phyloP scores from a whole-genome alignment of 2,797 vertebrate species.

The Gambusia yucatana region DNA sequence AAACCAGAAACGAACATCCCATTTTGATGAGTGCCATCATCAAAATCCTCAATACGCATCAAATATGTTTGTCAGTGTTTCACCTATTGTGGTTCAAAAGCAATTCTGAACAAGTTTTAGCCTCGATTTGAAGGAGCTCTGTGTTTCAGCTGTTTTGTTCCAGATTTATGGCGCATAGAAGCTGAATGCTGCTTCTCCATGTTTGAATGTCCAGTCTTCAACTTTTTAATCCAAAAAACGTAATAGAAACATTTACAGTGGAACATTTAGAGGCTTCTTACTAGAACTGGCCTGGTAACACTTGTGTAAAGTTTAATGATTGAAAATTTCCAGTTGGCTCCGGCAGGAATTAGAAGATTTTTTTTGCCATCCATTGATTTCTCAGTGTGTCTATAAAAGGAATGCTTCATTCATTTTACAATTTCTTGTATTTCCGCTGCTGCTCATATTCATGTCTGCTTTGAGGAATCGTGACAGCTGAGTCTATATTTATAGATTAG shows the following conservation, averaged over 20 bases:
- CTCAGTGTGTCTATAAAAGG: neutral
- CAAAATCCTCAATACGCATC: no score
- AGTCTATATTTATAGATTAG: constrained; percentile 1
- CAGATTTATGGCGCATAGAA: no score
- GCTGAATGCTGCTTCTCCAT: no score
- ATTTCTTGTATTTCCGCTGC: neutral
- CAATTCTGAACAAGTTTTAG: no score
- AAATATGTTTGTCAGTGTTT: no score
- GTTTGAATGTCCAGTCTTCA: no score
- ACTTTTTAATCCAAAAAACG: no score
- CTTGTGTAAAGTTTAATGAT: neutral
- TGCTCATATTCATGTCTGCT: neutral
- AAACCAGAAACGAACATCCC: no score
- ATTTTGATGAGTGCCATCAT: no score
- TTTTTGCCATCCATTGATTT: neutral
- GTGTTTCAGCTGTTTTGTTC: no score
- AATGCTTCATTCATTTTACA: neutral
- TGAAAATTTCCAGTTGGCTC: neutral
- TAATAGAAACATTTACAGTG: neutral
- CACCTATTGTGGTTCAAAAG: no score
- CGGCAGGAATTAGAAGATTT: neutral
- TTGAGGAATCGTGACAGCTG: neutral
- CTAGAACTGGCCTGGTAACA: neutral
- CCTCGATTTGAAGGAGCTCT: no score
- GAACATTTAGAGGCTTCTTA: neutral